These are phyloP conservation scores for Apodemus sylvaticus DNA, from an alignment of 2,113 vertebrate species.

Conservation along the genomic window DNA sequence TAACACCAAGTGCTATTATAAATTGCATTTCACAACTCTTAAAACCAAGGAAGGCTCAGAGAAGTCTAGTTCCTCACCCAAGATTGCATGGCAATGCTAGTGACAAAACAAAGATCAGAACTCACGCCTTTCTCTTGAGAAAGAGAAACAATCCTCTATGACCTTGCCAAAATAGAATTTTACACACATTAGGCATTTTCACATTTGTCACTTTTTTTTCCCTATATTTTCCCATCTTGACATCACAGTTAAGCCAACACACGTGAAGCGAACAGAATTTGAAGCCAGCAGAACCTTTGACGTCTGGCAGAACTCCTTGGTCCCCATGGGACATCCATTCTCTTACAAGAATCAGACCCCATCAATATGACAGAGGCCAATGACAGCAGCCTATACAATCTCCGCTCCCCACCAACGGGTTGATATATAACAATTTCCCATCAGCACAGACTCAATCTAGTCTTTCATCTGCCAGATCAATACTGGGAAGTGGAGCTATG, in stretches of 20 bases:
- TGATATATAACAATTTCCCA: neutral
- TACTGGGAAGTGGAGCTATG: neutral
- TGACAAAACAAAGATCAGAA: neutral
- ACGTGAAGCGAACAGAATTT: neutral
- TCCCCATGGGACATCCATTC: too few species aligned
- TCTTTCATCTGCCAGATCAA: neutral
- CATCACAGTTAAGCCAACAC: neutral
- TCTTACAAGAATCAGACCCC: neutral
- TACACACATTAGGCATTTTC: neutral
- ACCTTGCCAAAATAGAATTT: accelerated
- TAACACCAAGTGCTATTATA: accelerated
- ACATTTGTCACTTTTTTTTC: neutral
- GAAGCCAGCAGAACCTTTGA: neutral
- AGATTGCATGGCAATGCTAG: neutral
- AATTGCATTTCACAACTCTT: neutral
- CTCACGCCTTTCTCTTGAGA: neutral
- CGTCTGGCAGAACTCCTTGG: neutral
- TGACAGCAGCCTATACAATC: neutral
- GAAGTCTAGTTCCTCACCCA: neutral
- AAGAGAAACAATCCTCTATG: neutral
- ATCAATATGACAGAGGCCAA: neutral
- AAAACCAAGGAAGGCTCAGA: neutral
- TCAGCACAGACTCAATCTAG: neutral
- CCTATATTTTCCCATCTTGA: neutral
- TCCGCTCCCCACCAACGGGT: neutral